Percentiles rank a stretch among this genome's conserved stretches.
Conservation (phyloP, 2,113 vertebrate genomes). For the Elanus axillaris region DNA sequence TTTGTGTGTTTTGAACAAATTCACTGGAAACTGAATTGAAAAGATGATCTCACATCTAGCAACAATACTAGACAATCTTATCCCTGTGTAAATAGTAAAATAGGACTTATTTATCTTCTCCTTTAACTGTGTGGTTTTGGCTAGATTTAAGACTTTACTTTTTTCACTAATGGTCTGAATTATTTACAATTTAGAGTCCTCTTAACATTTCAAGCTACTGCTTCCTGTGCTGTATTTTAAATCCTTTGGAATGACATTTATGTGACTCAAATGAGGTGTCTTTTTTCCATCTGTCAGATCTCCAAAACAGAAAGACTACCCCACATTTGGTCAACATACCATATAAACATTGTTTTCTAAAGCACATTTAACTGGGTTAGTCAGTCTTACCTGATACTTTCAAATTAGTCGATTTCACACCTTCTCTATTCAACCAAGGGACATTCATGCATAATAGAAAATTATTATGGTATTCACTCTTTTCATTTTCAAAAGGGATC, state of each 20-base stretch:
- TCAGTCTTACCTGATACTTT: not conserved
- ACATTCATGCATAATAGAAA: not conserved
- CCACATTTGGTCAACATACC: not conserved
- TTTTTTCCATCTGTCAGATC: constrained; percentile 35
- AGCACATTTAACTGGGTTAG: not conserved
- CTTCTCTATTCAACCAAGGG: not conserved
- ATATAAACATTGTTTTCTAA: not conserved
- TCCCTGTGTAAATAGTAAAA: not conserved
- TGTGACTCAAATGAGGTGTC: not conserved
- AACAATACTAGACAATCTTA: not conserved
- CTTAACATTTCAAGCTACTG: not conserved
- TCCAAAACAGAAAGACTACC: not conserved
- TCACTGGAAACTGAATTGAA: not conserved
- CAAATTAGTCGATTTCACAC: not conserved
- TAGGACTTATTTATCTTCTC: not conserved
- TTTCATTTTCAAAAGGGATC: not conserved
- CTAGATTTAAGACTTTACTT: not conserved
- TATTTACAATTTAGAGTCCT: not conserved
- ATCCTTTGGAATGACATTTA: constrained; percentile 21
- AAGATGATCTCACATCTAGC: not conserved
- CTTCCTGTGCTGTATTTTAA: constrained; percentile 17
- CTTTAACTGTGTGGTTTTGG: not conserved
- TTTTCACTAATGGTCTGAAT: not conserved
- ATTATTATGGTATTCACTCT: not conserved
- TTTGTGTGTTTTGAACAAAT: not conserved